Percentiles rank a stretch among this genome's conserved stretches.
Evolutionary conservation across 2,113 vertebrate genomes (phyloP).

Genomic region (Peromyscus californicus): DNA sequence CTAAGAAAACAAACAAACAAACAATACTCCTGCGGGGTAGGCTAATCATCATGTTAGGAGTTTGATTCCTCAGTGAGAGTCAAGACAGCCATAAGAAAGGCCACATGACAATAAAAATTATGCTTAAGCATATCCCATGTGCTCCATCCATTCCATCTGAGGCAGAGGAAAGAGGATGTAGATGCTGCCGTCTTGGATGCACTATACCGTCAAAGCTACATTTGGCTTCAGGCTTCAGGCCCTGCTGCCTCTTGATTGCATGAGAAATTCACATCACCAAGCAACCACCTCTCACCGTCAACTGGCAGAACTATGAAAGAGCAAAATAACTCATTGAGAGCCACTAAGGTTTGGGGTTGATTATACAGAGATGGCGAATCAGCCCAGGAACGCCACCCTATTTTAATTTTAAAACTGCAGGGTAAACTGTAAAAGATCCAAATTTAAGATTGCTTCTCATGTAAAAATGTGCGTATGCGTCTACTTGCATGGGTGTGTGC

Average conservation of each 20-base stretch:
- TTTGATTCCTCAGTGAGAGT: neutral
- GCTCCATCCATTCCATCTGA: neutral
- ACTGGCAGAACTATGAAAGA: neutral
- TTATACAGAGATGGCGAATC: neutral
- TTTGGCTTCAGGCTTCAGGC: neutral
- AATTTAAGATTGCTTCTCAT: neutral
- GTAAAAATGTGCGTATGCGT: neutral
- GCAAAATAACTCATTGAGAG: neutral
- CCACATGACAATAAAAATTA: neutral
- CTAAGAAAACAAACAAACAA: neutral
- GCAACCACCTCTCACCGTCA: neutral
- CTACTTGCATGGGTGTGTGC: neutral
- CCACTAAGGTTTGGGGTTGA: slow-evolving; percentile 16
- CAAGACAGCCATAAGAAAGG: neutral
- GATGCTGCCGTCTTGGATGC: neutral
- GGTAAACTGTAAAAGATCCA: neutral
- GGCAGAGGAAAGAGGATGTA: neutral
- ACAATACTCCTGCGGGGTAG: neutral
- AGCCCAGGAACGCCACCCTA: neutral
- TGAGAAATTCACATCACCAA: neutral
- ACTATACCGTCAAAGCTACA: neutral
- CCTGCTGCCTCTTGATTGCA: neutral
- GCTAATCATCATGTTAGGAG: neutral
- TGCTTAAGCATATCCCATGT: neutral
- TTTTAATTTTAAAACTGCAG: slow-evolving; percentile 28